These are phyloP conservation scores for Heliconius hermathena DNA, from an alignment of 1,140 invertebrate species.

Conservation along the genomic window DNA sequence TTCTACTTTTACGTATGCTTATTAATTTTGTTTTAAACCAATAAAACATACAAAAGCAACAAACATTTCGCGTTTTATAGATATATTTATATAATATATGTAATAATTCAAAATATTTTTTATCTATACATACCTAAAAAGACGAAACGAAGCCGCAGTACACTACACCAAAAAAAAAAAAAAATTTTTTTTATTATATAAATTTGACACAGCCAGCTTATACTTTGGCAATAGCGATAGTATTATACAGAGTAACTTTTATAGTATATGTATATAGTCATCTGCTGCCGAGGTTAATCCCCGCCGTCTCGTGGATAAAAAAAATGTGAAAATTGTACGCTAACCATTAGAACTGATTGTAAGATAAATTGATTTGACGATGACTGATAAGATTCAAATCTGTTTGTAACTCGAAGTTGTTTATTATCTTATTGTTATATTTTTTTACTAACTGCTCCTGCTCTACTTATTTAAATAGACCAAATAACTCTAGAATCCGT, in stretches of 20 bases:
- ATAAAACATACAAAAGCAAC: too few relatives aligned
- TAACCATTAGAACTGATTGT: slow-evolving; percentile 20
- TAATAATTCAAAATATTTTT: too few relatives aligned
- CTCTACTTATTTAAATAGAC: not conserved
- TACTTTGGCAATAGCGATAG: slow-evolving; percentile 28
- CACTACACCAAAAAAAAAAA: not conserved
- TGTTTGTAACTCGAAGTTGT: not conserved
- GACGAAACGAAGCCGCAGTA: not conserved
- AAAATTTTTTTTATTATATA: not conserved
- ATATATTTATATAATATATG: too few relatives aligned
- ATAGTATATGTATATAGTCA: slow-evolving; percentile 48
- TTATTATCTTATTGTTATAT: not conserved
- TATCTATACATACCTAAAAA: not conserved
- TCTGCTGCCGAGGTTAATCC: slow-evolving; percentile 52
- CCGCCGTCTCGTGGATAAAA: slow-evolving; percentile 40
- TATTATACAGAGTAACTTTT: slow-evolving; percentile 27
- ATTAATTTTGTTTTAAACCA: too few relatives aligned
- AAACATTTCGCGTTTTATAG: too few relatives aligned
- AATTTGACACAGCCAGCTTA: slow-evolving; percentile 13
- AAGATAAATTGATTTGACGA: slow-evolving; percentile 19
- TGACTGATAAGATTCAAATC: not conserved
- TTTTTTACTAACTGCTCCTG: not conserved
- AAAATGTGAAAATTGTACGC: slow-evolving; percentile 21
- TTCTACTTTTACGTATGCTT: too few relatives aligned
- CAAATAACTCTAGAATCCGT: too few relatives aligned